These are phyloP conservation scores for Plectropomus leopardus DNA, from an alignment of 2,113 vertebrate genomes.

Conservation along the genomic window DNA sequence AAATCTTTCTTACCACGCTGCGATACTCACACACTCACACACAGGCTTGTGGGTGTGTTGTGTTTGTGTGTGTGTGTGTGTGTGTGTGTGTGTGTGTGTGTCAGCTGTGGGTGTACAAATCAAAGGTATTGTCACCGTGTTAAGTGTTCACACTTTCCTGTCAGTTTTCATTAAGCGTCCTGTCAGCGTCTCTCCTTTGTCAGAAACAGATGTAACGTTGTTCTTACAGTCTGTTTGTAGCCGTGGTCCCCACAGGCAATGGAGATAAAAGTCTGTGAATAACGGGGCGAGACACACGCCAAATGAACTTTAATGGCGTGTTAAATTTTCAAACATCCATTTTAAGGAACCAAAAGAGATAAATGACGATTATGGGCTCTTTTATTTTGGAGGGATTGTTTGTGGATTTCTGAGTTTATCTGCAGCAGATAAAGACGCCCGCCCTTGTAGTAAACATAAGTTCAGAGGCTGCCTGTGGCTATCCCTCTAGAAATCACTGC, in stretches of 20 bases:
- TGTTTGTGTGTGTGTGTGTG: slow-evolving; percentile 37
- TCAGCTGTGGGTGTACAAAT: slow-evolving; percentile 55
- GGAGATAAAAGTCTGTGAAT: slow-evolving; percentile 46
- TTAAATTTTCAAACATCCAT: slow-evolving; percentile 45
- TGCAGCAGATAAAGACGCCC: slow-evolving; percentile 53
- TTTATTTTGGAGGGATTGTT: slow-evolving; percentile 37
- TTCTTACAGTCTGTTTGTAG: slow-evolving; percentile 44
- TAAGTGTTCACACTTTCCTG: slow-evolving; percentile 48
- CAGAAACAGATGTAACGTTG: slow-evolving; percentile 44
- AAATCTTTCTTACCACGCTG: slow-evolving; percentile 23
- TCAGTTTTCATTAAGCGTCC: slow-evolving; percentile 51
- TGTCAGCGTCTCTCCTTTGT: slow-evolving; percentile 30
- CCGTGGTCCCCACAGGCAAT: slow-evolving; percentile 20
- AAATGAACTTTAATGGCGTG: slow-evolving; percentile 53
- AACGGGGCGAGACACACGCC: slow-evolving; percentile 28
- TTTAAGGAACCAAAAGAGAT: slow-evolving; percentile 20
- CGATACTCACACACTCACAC: neutral
- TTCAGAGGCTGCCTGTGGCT: slow-evolving; percentile 65
- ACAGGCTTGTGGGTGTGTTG: slow-evolving; percentile 11
- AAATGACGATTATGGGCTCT: slow-evolving; percentile 27
- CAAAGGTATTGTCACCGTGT: slow-evolving; percentile 51
- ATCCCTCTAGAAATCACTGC: slow-evolving; percentile 74
- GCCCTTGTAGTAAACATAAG: slow-evolving; percentile 57
- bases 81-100: slow-evolving; percentile 26
- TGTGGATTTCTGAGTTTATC: slow-evolving; percentile 27